Conservation (phyloP, 2,888 invertebrate species). For the Drosophila cyrtoloma region DNA sequence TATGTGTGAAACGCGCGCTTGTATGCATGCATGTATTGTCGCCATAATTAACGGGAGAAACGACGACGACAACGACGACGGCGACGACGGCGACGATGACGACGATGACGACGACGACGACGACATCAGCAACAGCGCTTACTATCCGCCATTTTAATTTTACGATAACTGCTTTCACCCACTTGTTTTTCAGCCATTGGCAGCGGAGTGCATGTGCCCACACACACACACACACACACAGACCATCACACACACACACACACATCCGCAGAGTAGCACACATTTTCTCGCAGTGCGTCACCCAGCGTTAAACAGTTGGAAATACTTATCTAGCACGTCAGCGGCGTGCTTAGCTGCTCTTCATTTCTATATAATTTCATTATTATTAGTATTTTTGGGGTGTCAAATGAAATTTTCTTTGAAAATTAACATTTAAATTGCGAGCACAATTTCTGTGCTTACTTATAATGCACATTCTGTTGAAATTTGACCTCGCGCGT, state of each 20-base stretch:
- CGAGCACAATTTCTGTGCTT: slow-evolving; percentile 5
- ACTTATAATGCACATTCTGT: slow-evolving; percentile 29
- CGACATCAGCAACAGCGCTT: slow-evolving; percentile 71
- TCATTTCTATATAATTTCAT: slow-evolving; percentile 17
- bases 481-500: slow-evolving; percentile 28
- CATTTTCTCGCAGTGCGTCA: slow-evolving; percentile 56
- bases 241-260: background rate
- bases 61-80: slow-evolving; percentile 31
- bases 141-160: slow-evolving; percentile 81
- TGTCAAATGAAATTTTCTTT: slow-evolving; percentile 48
- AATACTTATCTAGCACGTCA: slow-evolving; percentile 54
- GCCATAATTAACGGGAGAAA: slow-evolving; percentile 74
- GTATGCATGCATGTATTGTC: slow-evolving; percentile 71
- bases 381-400: slow-evolving; percentile 4
- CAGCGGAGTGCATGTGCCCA: slow-evolving; percentile 45
- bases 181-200: slow-evolving; percentile 56
- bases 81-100: slow-evolving; percentile 32
- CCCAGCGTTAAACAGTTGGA: slow-evolving; percentile 40
- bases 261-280: slow-evolving; percentile 11
- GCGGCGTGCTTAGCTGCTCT: slow-evolving; percentile 40
- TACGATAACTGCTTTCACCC: slow-evolving; percentile 82
- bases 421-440: slow-evolving; percentile 53
- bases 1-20: slow-evolving; percentile 42
- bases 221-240: slow-evolving; percentile 10
- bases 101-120: slow-evolving; percentile 12